A percentile compares a stretch with the other conserved stretches of the same genome.
These are phyloP conservation scores for Periophthalmus modestus DNA, from an alignment of 2,113 vertebrate species.

Conservation along the genomic window DNA sequence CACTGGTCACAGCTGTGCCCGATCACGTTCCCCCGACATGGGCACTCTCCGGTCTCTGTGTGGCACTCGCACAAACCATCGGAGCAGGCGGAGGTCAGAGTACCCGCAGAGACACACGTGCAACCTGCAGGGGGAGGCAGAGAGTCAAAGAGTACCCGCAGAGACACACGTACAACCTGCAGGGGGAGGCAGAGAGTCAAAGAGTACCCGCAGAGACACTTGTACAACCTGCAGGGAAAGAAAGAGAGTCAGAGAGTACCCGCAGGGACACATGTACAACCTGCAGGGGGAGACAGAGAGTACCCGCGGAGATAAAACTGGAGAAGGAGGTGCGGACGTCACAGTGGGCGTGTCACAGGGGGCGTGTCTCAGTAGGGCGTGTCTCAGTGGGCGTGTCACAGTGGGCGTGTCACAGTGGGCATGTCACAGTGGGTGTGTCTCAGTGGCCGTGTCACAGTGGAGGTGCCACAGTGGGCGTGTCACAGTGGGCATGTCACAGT, in stretches of 20 bases:
- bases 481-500: no score
- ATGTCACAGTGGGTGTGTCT: no score
- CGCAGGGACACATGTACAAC: slow-evolving; percentile 79
- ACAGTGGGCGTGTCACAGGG: no score
- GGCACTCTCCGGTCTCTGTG: slow-evolving; percentile 72
- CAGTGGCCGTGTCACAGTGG: no score
- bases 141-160: slow-evolving; percentile 68
- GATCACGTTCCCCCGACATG: slow-evolving; percentile 76
- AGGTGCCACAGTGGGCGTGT: no score
- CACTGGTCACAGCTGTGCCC: slow-evolving; percentile 83
- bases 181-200: slow-evolving; percentile 57
- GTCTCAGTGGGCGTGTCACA: no score
- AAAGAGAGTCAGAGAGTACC: slow-evolving; percentile 70
- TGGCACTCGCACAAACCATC: slow-evolving; percentile 75
- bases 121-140: slow-evolving; percentile 77
- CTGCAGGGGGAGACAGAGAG: background rate
- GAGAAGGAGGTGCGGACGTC: no score
- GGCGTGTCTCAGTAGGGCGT: no score
- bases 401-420: no score
- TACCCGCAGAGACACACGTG: slow-evolving; percentile 79
- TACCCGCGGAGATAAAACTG: no score
- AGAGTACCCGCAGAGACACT: slow-evolving; percentile 79
- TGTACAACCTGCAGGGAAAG: slow-evolving; percentile 77
- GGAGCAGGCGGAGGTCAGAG: slow-evolving; percentile 66
- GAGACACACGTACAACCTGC: slow-evolving; percentile 83